Evolutionary conservation across 2,113 vertebrate genomes (phyloP).

Genomic region (Leucoraja erinaceus): DNA sequence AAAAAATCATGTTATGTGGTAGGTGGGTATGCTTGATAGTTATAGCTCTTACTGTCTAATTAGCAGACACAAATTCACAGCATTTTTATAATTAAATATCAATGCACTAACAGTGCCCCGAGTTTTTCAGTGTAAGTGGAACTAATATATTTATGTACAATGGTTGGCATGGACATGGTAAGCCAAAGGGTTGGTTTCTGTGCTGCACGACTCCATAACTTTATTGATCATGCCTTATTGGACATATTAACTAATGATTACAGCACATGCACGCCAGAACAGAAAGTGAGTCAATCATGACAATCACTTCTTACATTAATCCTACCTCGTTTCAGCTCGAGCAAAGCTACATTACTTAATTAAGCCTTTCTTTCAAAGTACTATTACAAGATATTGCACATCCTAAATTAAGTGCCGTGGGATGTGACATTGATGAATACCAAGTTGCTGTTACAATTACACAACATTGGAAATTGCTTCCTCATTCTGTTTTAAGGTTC

Average conservation of each 20-base stretch:
- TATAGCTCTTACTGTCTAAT: not conserved
- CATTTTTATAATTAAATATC: conserved; percentile 11
- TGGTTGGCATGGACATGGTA: no score
- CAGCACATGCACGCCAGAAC: not conserved
- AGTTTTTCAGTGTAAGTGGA: no score
- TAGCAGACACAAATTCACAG: not conserved
- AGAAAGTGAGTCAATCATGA: conserved; percentile 13
- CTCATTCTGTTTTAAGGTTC: conserved; percentile 14
- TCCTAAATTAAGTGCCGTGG: not conserved
- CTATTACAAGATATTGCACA: not conserved
- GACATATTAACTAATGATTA: not conserved
- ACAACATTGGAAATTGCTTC: not conserved
- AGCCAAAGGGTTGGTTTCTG: no score
- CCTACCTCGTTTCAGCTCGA: not conserved
- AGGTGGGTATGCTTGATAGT: not conserved
- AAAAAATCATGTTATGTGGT: not conserved
- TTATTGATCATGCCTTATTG: not conserved
- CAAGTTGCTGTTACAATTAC: not conserved
- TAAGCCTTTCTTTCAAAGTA: conserved; percentile 7
- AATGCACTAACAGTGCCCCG: no score
- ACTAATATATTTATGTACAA: no score
- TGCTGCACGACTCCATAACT: no score
- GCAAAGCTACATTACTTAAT: not conserved
- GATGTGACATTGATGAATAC: not conserved
- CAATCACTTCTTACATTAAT: not conserved